A percentile compares a stretch with the other conserved stretches of the same genome.
Conservation (phyloP, 2,113 vertebrate genomes). For the Dunckerocampus dactyliophorus region DNA sequence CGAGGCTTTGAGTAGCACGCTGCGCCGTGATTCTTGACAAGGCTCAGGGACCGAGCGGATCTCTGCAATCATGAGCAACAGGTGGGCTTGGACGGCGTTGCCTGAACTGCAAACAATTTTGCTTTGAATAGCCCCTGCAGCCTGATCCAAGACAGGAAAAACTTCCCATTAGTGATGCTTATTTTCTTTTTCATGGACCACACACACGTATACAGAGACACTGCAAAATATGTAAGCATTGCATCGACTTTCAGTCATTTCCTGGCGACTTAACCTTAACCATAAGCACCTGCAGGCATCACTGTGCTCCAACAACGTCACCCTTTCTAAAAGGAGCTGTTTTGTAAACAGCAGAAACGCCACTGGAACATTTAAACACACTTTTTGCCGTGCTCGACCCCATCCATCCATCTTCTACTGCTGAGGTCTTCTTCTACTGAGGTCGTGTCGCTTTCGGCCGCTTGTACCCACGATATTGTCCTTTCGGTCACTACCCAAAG, state of each 20-base stretch:
- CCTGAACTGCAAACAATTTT: constrained; percentile 62
- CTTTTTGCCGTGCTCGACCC: too few species aligned
- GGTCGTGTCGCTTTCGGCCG: too few species aligned
- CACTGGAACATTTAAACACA: too few species aligned
- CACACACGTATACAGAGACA: constrained; percentile 48
- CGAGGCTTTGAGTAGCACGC: constrained; percentile 35
- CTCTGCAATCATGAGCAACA: constrained; percentile 65
- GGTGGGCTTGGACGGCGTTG: constrained; percentile 57
- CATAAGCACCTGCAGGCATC: constrained; percentile 4
- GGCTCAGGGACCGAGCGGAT: constrained; percentile 47
- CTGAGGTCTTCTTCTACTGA: too few species aligned
- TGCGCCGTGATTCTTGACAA: constrained; percentile 44
- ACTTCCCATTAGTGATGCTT: constrained; percentile 66
- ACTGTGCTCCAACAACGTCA: not conserved
- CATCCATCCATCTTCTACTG: too few species aligned
- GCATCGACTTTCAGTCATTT: constrained; percentile 43
- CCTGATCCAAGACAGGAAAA: constrained; percentile 62
- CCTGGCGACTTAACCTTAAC: constrained; percentile 30
- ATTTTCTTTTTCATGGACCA: constrained; percentile 65
- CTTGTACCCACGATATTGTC: too few species aligned
- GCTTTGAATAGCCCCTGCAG: constrained; percentile 58
- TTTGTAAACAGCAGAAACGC: too few species aligned
- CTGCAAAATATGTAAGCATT: constrained; percentile 32
- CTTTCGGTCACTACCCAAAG: too few species aligned
- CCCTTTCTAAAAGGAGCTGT: too few species aligned